Conservation (phyloP, 2,888 invertebrate genomes). For the Chrysolina americana region DNA sequence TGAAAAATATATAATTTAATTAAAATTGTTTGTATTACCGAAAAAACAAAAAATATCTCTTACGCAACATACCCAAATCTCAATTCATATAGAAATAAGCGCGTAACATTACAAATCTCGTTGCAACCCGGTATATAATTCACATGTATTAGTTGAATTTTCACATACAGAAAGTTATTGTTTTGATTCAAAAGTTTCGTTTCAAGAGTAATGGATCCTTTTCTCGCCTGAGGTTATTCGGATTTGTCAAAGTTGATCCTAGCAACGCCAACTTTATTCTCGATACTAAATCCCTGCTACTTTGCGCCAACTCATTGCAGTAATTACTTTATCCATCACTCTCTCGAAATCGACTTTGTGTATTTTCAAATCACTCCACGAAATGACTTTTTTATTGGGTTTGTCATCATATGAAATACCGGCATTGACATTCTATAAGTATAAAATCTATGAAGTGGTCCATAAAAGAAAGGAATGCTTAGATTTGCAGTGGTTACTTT, state of each 20-base stretch:
- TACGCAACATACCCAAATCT: no score
- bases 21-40: no score
- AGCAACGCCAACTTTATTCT: slow-evolving; percentile 57
- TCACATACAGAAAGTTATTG: neutral
- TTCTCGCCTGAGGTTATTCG: slow-evolving; percentile 36
- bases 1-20: no score
- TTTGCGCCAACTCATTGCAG: slow-evolving; percentile 58
- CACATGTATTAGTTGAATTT: neutral
- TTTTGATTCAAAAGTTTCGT: slow-evolving; percentile 41
- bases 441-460: no score
- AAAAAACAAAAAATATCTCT: no score
- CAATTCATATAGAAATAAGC: no score
- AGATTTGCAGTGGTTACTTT: no score
- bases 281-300: slow-evolving; percentile 53
- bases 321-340: slow-evolving; percentile 61
- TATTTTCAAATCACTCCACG: neutral
- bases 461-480: no score
- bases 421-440: no score
- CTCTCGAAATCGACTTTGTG: neutral
- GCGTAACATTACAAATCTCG: no score
- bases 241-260: slow-evolving; percentile 56
- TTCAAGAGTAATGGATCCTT: slow-evolving; percentile 31
- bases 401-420: no score
- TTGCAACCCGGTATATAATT: neutral
- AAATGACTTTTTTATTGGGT: no score